Percentiles rank a stretch among this genome's conserved stretches.
These are phyloP conservation scores for Aphidius ervi DNA, from an alignment of 1,140 invertebrate species.

Conservation along the genomic window DNA sequence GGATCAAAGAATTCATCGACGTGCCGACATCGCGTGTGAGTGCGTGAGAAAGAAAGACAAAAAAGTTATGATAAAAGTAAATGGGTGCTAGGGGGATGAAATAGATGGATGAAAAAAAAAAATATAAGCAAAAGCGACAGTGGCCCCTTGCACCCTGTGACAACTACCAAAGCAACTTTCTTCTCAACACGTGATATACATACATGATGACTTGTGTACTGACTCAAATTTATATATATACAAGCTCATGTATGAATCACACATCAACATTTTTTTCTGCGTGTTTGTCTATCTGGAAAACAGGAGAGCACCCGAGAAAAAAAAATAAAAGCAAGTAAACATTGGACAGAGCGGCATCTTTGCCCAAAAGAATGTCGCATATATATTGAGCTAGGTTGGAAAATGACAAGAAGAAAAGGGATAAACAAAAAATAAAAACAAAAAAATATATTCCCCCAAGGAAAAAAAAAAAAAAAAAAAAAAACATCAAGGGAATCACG, in stretches of 20 bases:
- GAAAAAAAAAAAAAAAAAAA: neutral
- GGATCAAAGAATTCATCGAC: constrained; percentile 52
- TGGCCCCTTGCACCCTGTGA: constrained; percentile 27
- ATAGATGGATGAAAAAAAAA: constrained; percentile 13
- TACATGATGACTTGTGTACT: constrained; percentile 8
- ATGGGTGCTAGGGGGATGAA: neutral
- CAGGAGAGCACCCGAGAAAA: no score
- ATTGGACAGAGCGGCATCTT: no score
- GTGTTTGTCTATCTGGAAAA: no score
- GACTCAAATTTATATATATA: no score
- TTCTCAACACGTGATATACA: constrained; percentile 5
- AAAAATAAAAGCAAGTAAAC: no score
- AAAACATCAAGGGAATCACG: constrained; percentile 22
- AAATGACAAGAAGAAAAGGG: no score
- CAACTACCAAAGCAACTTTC: neutral
- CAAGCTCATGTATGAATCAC: no score
- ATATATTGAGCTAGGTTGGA: no score
- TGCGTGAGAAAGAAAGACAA: constrained; percentile 28
- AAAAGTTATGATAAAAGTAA: constrained; percentile 14
- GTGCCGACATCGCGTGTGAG: constrained; percentile 27
- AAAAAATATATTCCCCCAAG: no score
- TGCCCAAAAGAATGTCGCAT: no score
- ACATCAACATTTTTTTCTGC: no score
- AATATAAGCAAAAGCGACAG: constrained; percentile 17
- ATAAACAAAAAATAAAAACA: no score